A percentile compares a stretch with the other conserved stretches of the same genome.
Conservation (phyloP, 1,140 invertebrate genomes). For the Thrips palmi region DNA sequence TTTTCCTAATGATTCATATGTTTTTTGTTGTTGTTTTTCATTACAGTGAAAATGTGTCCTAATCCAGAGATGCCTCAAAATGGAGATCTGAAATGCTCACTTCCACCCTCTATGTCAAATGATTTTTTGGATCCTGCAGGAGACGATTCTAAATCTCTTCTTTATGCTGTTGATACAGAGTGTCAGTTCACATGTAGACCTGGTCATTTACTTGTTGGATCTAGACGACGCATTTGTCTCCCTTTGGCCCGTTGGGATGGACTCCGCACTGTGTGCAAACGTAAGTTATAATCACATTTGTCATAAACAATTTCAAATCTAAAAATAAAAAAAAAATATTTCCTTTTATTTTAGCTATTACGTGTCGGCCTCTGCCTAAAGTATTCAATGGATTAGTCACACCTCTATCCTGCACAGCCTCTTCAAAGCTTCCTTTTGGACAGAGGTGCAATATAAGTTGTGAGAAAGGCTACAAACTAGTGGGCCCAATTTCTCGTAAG, state of each 20-base stretch:
- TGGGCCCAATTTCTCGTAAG: constrained; percentile 25
- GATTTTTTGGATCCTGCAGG: too few relatives aligned
- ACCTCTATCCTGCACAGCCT: constrained; percentile 27
- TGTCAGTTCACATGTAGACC: constrained; percentile 43
- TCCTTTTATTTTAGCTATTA: constrained; percentile 26
- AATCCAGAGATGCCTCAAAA: constrained; percentile 30
- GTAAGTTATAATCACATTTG: constrained; percentile 23
- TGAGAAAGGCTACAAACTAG: constrained; percentile 30
- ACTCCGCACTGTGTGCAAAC: constrained; percentile 40
- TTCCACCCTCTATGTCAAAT: constrained; percentile 23
- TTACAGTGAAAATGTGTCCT: constrained; percentile 41
- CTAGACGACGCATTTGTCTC: constrained; percentile 41
- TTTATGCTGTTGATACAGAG: constrained; percentile 41
- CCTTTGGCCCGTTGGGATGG: constrained; percentile 51
- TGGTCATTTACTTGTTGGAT: constrained; percentile 44
- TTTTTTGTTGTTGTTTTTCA: constrained; percentile 9
- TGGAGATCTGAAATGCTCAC: constrained; percentile 37
- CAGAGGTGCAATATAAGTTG: constrained; percentile 34
- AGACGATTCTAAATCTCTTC: too few relatives aligned
- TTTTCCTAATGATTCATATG: background rate
- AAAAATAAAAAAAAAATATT: constrained; percentile 9
- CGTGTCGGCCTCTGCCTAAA: constrained; percentile 30
- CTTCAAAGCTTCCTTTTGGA: constrained; percentile 28
- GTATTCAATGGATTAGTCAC: constrained; percentile 27
- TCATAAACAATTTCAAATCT: background rate